phyloP scores from a whole-genome alignment of 1,140 invertebrate genomes.

The Xylocopa sonorina region DNA sequence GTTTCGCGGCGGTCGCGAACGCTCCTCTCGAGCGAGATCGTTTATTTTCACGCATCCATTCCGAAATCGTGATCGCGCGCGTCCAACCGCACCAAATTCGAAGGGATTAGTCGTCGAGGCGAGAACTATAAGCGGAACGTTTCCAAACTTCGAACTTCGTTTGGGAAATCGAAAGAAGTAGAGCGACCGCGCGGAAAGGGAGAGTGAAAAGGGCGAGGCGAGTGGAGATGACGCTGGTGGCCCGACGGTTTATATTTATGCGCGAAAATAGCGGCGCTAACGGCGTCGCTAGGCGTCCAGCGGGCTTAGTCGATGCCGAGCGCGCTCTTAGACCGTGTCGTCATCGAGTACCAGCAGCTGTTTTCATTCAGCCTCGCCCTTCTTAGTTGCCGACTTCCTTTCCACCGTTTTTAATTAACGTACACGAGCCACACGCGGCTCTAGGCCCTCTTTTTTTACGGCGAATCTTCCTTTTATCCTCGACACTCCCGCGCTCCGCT shows the following conservation, averaged over 20 bases:
- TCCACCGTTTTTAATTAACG: conserved; percentile 67
- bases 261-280: conserved; percentile 70
- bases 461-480: neutral
- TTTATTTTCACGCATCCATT: no score
- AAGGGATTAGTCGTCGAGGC: no score
- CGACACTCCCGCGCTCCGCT: neutral
- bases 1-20: no score
- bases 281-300: conserved; percentile 11
- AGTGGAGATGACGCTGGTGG: conserved; percentile 46
- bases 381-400: conserved; percentile 77
- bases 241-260: conserved; percentile 66
- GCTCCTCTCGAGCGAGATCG: no score
- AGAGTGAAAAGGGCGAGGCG: neutral
- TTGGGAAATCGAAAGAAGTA: neutral
- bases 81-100: no score
- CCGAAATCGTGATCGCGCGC: no score
- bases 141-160: no score
- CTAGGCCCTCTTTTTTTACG: neutral
- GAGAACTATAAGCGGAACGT: no score
- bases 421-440: conserved; percentile 40
- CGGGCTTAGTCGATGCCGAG: conserved; percentile 25
- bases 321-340: conserved; percentile 70
- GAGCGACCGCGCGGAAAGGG: neutral
- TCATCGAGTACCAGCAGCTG: conserved; percentile 78
- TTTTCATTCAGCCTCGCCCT: conserved; percentile 78